These are phyloP conservation scores for Petrocephalus zakoni DNA, from an alignment of 2,113 vertebrate species.

Conservation along the genomic window DNA sequence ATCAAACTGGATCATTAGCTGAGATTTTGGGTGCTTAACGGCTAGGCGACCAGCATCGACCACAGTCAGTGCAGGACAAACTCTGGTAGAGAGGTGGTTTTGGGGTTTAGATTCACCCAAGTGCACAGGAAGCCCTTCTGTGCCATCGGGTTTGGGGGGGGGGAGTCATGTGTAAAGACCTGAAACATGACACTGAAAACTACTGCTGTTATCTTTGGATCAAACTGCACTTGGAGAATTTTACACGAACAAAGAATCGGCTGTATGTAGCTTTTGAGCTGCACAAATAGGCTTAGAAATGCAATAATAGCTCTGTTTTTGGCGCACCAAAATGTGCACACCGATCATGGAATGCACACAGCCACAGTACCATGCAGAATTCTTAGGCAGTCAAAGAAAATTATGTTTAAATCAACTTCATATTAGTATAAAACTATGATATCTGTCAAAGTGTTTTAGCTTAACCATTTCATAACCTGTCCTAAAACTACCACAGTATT, in stretches of 20 bases:
- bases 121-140: background rate
- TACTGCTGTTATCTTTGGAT: background rate
- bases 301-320: background rate
- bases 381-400: background rate
- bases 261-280: background rate
- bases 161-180: background rate
- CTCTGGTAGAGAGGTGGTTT: background rate
- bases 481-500: background rate
- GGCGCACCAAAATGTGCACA: background rate
- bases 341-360: background rate
- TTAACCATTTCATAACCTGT: background rate
- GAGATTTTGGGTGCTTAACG: conserved; percentile 1
- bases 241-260: background rate
- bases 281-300: background rate
- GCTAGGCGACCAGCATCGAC: too few relatives aligned
- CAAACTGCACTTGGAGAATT: background rate
- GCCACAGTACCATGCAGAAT: background rate
- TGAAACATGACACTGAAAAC: background rate
- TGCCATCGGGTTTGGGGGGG: background rate
- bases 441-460: background rate
- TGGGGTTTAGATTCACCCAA: background rate
- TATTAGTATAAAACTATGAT: background rate
- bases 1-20: background rate
- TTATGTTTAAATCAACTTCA: background rate
- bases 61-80: background rate